Base-by-base conservation (phyloP, 1,140 invertebrate genomes). In the Periplaneta americana region DNA sequence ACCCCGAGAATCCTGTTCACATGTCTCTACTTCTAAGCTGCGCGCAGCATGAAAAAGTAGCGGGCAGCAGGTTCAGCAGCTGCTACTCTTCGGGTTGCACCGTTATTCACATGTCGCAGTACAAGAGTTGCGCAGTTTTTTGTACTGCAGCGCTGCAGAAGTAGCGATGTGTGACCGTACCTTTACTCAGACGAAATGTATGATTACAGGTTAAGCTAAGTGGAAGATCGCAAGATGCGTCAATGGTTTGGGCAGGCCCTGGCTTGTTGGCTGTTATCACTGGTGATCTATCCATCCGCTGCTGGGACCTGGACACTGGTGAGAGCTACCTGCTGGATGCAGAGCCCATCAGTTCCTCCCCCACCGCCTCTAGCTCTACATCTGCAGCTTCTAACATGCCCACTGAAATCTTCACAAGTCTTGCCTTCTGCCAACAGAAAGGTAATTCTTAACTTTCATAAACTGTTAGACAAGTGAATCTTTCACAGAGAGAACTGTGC, bases 231-330 rank as follows among this genome's bases (percentile, higher is more conserved):
- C 91, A 92, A 34, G 89, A 92, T 81, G 88, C 89, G 37, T 86
- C 87, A 1, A 82, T 96, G 34, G 91, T 92, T 78, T 98, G 96
- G 96, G 92, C 94, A 57, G 93, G 93, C 18, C 90, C 89, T 74
- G 92, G 92, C 39, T 92, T 92, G 28, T 86, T 97, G 48, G 96
- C 95, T 9, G 92, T 96, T 77, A 91, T 95, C 74, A 94, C 93
- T 48, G 93, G 94, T 76, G 95, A 96, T 85, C 89, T 94, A n/a
- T 89, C 92, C 36, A 92, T 98, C 33, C 93, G 98, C 85, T 92
- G 98, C 84, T 99, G 97, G 97, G 96, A 99, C 87, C 92, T 98
- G 84, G 94, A 98, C 39, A 95, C 93, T 75, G 96, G 97, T 78
- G 97, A 99, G 85, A 99, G 97, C 88, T 97, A 95, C 87, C 91